These are phyloP conservation scores for Cephus nigrinus DNA, from an alignment of 2,888 invertebrate genomes.

Conservation along the genomic window DNA sequence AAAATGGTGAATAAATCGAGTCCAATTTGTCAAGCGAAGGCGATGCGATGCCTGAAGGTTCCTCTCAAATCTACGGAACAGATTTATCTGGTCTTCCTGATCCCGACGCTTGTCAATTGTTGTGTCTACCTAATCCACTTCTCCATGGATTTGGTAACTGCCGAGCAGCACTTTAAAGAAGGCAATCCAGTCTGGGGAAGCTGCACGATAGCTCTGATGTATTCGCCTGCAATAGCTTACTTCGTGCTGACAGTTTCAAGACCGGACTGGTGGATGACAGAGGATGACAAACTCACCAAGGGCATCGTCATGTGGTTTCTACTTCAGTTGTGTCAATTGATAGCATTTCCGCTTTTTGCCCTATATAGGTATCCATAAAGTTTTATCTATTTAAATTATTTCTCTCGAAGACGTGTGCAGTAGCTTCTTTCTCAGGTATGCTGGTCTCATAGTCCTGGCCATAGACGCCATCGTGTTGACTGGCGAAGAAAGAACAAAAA, in stretches of 20 bases:
- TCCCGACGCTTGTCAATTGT: conserved; percentile 72
- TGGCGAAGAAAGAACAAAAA: conserved; percentile 73
- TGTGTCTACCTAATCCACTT: conserved; percentile 76
- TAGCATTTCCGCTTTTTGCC: conserved; percentile 58
- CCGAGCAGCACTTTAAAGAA: conserved; percentile 73
- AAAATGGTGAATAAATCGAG: conserved; percentile 42
- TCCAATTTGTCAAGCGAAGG: conserved; percentile 42
- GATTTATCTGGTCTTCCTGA: conserved; percentile 68
- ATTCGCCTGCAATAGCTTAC: conserved; percentile 59
- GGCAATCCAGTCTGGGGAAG: conserved; percentile 69
- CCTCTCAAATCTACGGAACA: conserved; percentile 66
- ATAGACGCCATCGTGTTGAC: conserved; percentile 76
- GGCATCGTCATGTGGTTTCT: conserved; percentile 53
- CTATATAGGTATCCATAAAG: conserved; percentile 50
- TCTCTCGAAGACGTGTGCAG: not conserved
- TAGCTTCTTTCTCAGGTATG: conserved; percentile 69
- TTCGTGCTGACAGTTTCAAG: conserved; percentile 62
- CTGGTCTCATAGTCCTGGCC: conserved; percentile 81
- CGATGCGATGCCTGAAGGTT: conserved; percentile 48
- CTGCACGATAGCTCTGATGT: conserved; percentile 56
- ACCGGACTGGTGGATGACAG: conserved; percentile 64
- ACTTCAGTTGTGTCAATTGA: conserved; percentile 52
- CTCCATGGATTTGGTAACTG: conserved; percentile 75
- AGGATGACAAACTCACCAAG: conserved; percentile 54
- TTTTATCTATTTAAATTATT: conserved; percentile 4